Base-by-base conservation (phyloP, 2,888 invertebrate species). In the Caenorhabditis sp. region DNA sequence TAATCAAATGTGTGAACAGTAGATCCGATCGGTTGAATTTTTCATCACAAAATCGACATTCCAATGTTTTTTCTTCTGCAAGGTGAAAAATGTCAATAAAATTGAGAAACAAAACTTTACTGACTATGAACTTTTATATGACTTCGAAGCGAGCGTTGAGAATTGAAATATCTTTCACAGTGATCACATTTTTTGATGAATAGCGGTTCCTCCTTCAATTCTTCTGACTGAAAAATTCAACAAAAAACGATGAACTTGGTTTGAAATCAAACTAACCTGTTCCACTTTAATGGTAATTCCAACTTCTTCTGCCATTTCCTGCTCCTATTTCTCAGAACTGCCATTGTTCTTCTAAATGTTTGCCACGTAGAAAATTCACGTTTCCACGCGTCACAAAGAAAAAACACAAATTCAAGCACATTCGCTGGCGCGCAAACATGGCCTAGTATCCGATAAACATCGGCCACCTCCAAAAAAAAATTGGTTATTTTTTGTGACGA, bases 61-160 rank as follows among this genome's bases (percentile, higher is more conserved):
- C 62, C 43, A 70, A 43, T 10, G 27, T 26, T 53, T 64, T 59
- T 21, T 70, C 70, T 52, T 65, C 70, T 70, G n/a, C 7, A 59
- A n/a, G n/a, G n/a, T n/a, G n/a, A n/a, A n/a, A 59, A 59, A 36
- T 38, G 38, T 20, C 12, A 1, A 36, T 12, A 31, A 59, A 38
- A 25, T 31, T 25, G 4, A 27, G 17, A 31, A 27, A 36, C n/a
- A n/a, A 8, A 31, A 31, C 4, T 31, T 25, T 20, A 36, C 63
- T 61, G n/a, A 70, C 69, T 70, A 25, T 70, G 70, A 52, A 70
- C 60, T 53, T 70, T 70, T 21, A 65, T 17, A 54, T 70, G 70
- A 52, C 70, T 64, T 2, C 59, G 57, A 21, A 70, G 61, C 17
- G 70, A 70, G 7, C 70, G 36, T 21, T 62, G 36, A 23, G 64